Conservation (phyloP, 1,140 invertebrate genomes). For the Drosophila neocordata region DNA sequence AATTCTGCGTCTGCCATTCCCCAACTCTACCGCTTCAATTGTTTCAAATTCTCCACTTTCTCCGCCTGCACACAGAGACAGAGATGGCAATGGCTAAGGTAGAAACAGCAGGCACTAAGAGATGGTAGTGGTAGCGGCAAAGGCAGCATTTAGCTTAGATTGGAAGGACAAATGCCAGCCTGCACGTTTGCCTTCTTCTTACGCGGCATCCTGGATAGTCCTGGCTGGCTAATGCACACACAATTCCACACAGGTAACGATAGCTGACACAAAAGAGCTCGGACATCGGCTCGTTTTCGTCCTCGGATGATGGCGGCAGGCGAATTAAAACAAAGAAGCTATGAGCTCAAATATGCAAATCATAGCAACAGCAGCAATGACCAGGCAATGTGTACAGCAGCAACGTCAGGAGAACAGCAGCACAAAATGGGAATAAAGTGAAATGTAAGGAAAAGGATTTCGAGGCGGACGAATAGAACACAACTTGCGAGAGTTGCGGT, state of each 20-base stretch:
- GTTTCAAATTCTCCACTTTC: constrained; percentile 77
- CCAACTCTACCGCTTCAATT: constrained; percentile 67
- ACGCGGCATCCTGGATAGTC: constrained; percentile 67
- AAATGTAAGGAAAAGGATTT: constrained; percentile 58
- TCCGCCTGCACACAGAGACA: constrained; percentile 15
- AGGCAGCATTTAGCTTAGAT: constrained; percentile 76
- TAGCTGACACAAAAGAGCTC: constrained; percentile 68
- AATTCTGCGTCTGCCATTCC: constrained; percentile 70
- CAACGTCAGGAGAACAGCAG: constrained; percentile 17
- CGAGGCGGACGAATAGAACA: constrained; percentile 55
- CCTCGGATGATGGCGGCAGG: constrained; percentile 40
- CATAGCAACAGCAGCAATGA: constrained; percentile 68
- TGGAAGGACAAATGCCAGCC: constrained; percentile 76
- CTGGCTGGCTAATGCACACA: constrained; percentile 30
- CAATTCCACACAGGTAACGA: constrained; percentile 56
- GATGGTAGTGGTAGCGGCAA: constrained; percentile 33
- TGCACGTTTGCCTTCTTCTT: constrained; percentile 75
- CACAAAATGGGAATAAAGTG: constrained; percentile 40
- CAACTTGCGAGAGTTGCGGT: constrained; percentile 77
- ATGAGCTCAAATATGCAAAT: constrained; percentile 75
- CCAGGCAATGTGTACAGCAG: constrained; percentile 25
- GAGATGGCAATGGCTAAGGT: constrained; percentile 38
- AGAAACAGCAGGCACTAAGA: constrained; percentile 16
- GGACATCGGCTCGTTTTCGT: constrained; percentile 52
- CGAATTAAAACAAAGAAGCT: constrained; percentile 78